Evolutionary conservation across 92 coral and sea anemone genomes (phyloP).

Genomic region (Montipora capitata): DNA sequence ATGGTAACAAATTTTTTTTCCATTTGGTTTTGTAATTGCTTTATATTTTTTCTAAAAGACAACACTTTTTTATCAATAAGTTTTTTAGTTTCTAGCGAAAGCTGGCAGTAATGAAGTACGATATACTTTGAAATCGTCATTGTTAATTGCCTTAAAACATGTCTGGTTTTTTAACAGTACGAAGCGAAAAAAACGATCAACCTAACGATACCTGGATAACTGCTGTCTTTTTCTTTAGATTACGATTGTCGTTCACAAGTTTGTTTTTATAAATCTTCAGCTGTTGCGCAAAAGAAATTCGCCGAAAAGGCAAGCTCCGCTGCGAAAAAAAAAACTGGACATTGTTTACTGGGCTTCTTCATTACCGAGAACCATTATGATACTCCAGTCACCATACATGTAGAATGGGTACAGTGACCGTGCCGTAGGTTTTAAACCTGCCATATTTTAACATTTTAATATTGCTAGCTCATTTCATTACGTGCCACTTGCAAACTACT

Average conservation of each 20-base stretch:
- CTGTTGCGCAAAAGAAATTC: not conserved
- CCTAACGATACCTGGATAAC: too few relatives aligned
- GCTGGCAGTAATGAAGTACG: not conserved
- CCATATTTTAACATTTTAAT: not conserved
- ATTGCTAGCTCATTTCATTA: not conserved
- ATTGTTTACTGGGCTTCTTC: not conserved
- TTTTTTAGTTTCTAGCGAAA: too few relatives aligned
- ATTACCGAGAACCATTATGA: not conserved
- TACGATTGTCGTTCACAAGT: too few relatives aligned
- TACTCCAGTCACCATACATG: not conserved
- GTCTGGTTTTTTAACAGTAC: not conserved
- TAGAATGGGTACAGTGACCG: not conserved
- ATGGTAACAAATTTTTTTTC: not conserved
- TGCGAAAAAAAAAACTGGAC: too few relatives aligned
- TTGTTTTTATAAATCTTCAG: too few relatives aligned
- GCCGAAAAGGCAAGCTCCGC: too few relatives aligned
- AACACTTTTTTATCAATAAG: not conserved
- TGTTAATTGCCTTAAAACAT: not conserved
- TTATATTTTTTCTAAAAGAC: not conserved
- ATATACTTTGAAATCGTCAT: not conserved
- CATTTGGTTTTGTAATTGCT: not conserved
- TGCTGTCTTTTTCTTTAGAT: too few relatives aligned
- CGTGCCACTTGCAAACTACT: conserved; percentile 35
- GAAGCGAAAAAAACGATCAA: not conserved
- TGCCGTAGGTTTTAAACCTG: not conserved